Conservation (phyloP, 2,797 vertebrate genomes). For the Etheostoma perlongum region DNA sequence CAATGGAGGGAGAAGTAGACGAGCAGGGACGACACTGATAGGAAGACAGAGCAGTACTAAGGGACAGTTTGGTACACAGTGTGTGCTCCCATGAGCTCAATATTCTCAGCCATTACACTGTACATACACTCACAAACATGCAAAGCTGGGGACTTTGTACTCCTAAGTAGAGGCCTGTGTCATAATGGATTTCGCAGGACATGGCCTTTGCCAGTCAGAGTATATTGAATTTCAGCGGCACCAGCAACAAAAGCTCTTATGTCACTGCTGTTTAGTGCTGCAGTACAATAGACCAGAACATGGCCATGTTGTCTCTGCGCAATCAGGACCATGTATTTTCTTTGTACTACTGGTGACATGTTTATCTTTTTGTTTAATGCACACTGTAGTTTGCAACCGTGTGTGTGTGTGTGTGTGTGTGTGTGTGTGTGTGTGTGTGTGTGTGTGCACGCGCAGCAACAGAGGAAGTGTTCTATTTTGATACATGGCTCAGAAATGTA, state of each 20-base stretch:
- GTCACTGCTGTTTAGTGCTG: conserved; percentile 22
- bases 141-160: conserved; percentile 48
- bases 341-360: conserved; percentile 13
- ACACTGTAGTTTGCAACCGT: neutral
- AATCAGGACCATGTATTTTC: neutral
- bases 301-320: conserved; percentile 2
- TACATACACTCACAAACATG: conserved; percentile 21
- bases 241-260: conserved; percentile 40
- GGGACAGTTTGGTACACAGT: conserved; percentile 42
- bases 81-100: conserved; percentile 17
- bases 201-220: conserved; percentile 29
- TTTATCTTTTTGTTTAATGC: conserved; percentile 11
- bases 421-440: neutral
- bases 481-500: conserved; percentile 19
- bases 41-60: conserved; percentile 12
- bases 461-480: conserved; percentile 17
- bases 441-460: neutral
- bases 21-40: conserved; percentile 8
- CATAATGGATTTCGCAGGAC: conserved; percentile 61
- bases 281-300: conserved; percentile 22
- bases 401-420: neutral
- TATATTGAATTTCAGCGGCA: conserved; percentile 65
- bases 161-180: conserved; percentile 39
- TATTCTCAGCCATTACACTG: conserved; percentile 40
- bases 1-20: conserved; percentile 46